Evolutionary conservation across 2,113 vertebrate species (phyloP).

Genomic region (Prinia subflava): DNA sequence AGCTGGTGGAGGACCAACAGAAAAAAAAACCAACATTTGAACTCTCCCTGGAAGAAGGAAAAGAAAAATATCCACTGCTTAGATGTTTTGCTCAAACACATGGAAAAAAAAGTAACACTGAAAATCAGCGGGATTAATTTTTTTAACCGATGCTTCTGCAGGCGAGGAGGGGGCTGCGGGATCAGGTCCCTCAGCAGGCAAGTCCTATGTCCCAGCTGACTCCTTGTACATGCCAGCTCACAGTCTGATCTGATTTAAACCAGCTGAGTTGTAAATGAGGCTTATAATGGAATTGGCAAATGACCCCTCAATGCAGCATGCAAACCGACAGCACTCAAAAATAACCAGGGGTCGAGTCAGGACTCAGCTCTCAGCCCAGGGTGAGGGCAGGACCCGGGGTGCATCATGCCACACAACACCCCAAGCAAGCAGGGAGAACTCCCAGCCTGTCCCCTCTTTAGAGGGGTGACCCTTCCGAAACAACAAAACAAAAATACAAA

Average conservation of each 20-base stretch:
- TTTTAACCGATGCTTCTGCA: neutral
- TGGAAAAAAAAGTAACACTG: neutral
- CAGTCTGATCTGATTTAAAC: slow-evolving; percentile 32
- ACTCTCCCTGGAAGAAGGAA: neutral
- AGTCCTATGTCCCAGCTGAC: neutral
- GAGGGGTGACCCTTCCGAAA: neutral
- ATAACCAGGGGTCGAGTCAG: neutral
- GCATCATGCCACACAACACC: neutral
- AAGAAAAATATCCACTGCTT: neutral
- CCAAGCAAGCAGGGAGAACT: neutral
- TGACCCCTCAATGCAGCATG: neutral
- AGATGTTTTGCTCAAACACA: neutral
- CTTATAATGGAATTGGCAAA: slow-evolving; percentile 55
- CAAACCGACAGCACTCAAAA: neutral
- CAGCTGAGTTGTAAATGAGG: slow-evolving; percentile 54
- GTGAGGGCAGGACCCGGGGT: neutral
- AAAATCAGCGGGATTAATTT: neutral
- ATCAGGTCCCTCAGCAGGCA: neutral
- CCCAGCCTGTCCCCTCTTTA: neutral
- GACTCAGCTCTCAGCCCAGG: neutral
- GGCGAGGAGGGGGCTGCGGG: neutral
- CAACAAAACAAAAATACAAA: neutral
- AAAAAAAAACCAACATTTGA: neutral
- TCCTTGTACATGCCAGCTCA: neutral
- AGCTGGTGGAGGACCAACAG: neutral